A percentile compares a stretch with the other conserved stretches of the same genome.
Evolutionary conservation across 2,797 vertebrate species (phyloP).

Genomic region (Macroramphosus scolopax): DNA sequence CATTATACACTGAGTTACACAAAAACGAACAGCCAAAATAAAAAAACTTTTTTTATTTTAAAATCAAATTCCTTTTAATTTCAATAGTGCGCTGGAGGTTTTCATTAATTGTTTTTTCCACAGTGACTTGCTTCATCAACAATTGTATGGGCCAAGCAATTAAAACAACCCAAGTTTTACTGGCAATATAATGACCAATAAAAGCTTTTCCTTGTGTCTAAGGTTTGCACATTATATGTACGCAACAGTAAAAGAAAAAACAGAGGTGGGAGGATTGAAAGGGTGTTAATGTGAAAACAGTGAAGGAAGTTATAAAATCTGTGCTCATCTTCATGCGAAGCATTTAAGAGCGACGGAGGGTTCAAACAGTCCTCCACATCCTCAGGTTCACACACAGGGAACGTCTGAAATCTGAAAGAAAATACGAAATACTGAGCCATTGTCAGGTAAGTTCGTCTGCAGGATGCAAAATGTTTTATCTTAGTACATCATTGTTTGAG

Average conservation of each 20-base stretch:
- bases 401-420: background rate
- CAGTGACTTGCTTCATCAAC: too few relatives aligned
- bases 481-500: background rate
- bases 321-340: conserved; percentile 11
- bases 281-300: conserved; percentile 27
- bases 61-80: too few relatives aligned
- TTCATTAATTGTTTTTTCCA: too few relatives aligned
- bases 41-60: too few relatives aligned
- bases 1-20: too few relatives aligned
- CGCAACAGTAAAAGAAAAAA: conserved; percentile 37
- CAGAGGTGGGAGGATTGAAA: conserved; percentile 18
- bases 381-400: conserved; percentile 11
- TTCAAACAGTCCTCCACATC: conserved; percentile 13
- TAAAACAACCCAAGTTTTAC: conserved; percentile 55
- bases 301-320: conserved; percentile 36
- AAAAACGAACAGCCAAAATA: too few relatives aligned
- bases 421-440: background rate
- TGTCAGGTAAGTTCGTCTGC: conserved; percentile 28
- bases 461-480: background rate
- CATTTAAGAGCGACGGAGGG: conserved; percentile 25
- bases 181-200: conserved; percentile 45
- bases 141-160: too few relatives aligned
- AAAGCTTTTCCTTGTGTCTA: conserved; percentile 26
- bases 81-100: too few relatives aligned
- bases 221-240: conserved; percentile 29